Evolutionary conservation across 2,888 invertebrate genomes (phyloP).

Genomic region (Hypomecis punctinalis): DNA sequence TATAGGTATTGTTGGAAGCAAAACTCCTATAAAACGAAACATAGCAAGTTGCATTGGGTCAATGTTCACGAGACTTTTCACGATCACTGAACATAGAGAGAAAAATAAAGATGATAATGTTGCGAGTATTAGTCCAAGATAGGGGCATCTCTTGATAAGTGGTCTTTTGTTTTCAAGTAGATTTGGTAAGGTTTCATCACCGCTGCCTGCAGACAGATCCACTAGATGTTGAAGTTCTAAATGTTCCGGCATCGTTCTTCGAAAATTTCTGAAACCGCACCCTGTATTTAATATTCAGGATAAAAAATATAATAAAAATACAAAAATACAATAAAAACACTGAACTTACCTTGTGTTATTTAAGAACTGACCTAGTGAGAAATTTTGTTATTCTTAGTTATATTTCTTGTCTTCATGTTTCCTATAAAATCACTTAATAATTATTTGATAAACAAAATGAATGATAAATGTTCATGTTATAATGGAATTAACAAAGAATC

Average conservation of each 20-base stretch:
- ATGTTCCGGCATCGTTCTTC: slow-evolving; percentile 88
- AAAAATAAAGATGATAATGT: slow-evolving; percentile 95
- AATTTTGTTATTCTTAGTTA: neutral
- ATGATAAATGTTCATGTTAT: neutral
- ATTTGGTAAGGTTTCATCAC: slow-evolving; percentile 76
- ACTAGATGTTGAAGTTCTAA: slow-evolving; percentile 93
- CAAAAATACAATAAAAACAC: slow-evolving; percentile 7
- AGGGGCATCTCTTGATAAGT: slow-evolving; percentile 87
- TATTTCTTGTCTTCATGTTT: slow-evolving; percentile 4
- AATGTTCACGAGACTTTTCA: slow-evolving; percentile 93
- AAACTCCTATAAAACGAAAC: slow-evolving; percentile 94
- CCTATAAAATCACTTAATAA: neutral
- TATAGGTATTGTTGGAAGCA: slow-evolving; percentile 94
- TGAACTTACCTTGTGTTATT: slow-evolving; percentile 23
- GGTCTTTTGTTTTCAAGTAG: slow-evolving; percentile 78
- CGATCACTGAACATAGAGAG: slow-evolving; percentile 95
- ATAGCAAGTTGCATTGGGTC: slow-evolving; percentile 96
- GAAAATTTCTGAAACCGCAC: slow-evolving; percentile 52
- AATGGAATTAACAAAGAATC: slow-evolving; percentile 16
- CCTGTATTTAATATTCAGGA: slow-evolving; percentile 20
- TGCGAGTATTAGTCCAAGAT: slow-evolving; percentile 92
- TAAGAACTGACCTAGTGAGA: neutral
- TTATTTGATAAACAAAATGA: neutral
- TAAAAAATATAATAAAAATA: slow-evolving; percentile 8
- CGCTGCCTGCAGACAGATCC: slow-evolving; percentile 84